Evolutionary conservation across 2,888 invertebrate species (phyloP).

Genomic region (Anthrax anthrax): DNA sequence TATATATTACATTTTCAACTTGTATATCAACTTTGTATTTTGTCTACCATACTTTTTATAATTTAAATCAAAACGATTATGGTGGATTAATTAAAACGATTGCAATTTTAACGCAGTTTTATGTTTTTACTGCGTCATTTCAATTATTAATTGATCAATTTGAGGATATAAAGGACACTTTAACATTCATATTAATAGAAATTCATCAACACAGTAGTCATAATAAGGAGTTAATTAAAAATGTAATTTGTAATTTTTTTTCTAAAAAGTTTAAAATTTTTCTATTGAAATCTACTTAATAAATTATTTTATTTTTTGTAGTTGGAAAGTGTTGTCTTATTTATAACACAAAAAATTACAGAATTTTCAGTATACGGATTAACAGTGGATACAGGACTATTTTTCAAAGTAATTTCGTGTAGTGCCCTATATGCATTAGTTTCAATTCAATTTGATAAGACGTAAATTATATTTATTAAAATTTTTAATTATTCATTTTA

Average conservation of each 20-base stretch:
- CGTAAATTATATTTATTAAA: too few relatives aligned
- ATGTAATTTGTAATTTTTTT: not conserved
- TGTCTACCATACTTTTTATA: too few relatives aligned
- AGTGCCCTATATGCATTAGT: too few relatives aligned
- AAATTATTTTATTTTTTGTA: not conserved
- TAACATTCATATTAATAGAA: not conserved
- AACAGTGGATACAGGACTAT: not conserved
- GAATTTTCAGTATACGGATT: not conserved
- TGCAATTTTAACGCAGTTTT: not conserved
- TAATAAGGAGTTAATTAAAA: not conserved
- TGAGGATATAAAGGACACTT: not conserved
- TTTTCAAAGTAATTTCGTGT: too few relatives aligned
- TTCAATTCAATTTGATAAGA: not conserved
- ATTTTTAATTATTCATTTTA: too few relatives aligned
- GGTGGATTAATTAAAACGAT: too few relatives aligned
- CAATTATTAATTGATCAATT: not conserved
- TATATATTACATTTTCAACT: too few relatives aligned
- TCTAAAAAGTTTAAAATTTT: too few relatives aligned
- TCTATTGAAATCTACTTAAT: too few relatives aligned
- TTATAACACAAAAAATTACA: too few relatives aligned
- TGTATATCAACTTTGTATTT: too few relatives aligned
- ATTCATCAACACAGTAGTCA: not conserved
- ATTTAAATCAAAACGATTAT: too few relatives aligned
- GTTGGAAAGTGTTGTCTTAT: not conserved
- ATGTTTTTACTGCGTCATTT: not conserved